Percentiles rank a stretch among this genome's conserved stretches.
Evolutionary conservation across 2,113 vertebrate species (phyloP).

Genomic region (Corythaixoides concolor): DNA sequence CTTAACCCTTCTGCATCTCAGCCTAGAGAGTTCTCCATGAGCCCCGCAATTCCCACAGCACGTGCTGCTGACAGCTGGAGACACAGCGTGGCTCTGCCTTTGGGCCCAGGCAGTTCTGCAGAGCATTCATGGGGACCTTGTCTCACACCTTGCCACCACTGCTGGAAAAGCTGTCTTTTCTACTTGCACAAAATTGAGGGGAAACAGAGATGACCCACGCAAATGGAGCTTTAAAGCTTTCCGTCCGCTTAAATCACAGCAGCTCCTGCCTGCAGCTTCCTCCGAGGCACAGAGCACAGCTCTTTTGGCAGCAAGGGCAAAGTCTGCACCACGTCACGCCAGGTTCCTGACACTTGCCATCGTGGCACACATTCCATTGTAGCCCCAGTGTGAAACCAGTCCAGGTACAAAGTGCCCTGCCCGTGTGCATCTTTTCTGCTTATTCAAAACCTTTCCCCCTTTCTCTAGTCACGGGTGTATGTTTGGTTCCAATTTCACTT

Average conservation of each 20-base stretch:
- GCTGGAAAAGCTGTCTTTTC: neutral
- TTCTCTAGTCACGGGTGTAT: neutral
- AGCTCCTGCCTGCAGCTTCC: neutral
- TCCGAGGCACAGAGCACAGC: neutral
- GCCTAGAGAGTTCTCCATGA: neutral
- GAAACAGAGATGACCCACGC: neutral
- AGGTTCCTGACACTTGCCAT: neutral
- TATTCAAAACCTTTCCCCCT: neutral
- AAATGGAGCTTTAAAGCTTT: neutral
- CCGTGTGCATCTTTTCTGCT: neutral
- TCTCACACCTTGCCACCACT: neutral
- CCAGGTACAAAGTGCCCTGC: neutral
- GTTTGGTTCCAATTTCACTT: neutral
- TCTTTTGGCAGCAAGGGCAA: neutral
- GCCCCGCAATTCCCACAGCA: neutral
- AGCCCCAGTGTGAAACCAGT: neutral
- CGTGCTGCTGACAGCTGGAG: neutral
- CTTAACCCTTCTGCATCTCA: neutral
- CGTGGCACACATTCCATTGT: neutral
- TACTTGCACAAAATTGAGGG: neutral
- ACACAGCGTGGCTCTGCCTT: fast-evolving
- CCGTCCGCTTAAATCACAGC: neutral
- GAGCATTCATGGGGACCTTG: neutral
- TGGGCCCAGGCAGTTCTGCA: neutral
- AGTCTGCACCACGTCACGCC: neutral